Evolutionary conservation across 2,113 vertebrate species (phyloP).

Genomic region (Camelus bactrianus): DNA sequence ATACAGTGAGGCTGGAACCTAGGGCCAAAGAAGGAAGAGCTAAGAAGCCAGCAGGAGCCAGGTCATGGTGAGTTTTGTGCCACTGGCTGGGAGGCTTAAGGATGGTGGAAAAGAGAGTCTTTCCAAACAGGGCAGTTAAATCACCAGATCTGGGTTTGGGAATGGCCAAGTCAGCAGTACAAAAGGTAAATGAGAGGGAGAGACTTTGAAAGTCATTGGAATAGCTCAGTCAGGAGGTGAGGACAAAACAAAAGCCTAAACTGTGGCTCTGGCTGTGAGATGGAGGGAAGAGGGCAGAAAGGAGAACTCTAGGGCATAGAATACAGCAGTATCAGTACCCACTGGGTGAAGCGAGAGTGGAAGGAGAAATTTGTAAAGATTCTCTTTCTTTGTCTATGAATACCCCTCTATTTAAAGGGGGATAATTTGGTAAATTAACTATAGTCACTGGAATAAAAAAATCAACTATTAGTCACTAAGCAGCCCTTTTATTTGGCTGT

Average conservation of each 20-base stretch:
- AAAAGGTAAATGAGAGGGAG: neutral
- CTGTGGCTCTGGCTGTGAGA: neutral
- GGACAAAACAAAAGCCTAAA: neutral
- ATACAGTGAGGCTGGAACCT: neutral
- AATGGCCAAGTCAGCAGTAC: neutral
- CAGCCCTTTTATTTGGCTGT: neutral
- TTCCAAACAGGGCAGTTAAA: neutral
- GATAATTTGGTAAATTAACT: slow-evolving; percentile 6
- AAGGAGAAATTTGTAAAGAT: neutral
- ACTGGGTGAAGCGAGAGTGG: neutral
- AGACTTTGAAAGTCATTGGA: neutral
- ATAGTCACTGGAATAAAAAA: neutral
- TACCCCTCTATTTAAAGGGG: neutral
- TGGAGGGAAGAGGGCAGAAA: neutral
- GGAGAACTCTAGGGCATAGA: neutral
- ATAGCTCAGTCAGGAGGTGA: neutral
- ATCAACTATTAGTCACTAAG: neutral
- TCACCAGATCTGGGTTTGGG: neutral
- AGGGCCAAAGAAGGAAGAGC: neutral
- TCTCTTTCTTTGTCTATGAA: neutral
- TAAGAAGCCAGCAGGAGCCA: neutral
- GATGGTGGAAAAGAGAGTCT: neutral
- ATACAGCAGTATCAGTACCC: neutral
- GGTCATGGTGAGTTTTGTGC: neutral
- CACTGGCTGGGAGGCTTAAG: neutral